These are phyloP conservation scores for Platysternon megacephalum DNA, from an alignment of 2,113 vertebrate genomes.

Conservation along the genomic window DNA sequence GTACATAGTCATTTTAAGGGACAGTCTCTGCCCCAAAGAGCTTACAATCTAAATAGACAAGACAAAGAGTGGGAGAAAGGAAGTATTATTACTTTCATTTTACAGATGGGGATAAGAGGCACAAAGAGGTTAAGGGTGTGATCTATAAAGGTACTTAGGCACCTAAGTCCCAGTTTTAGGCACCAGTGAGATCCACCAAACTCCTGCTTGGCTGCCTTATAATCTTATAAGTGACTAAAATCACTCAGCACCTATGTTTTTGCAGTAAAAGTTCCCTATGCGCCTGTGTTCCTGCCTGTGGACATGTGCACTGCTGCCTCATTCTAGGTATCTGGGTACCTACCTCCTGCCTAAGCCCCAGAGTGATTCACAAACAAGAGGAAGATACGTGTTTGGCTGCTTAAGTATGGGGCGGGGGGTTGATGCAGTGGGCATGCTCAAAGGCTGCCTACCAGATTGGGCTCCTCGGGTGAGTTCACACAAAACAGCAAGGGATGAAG, in stretches of 20 bases:
- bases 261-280: not conserved
- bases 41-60: conserved; percentile 20
- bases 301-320: not conserved
- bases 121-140: not conserved
- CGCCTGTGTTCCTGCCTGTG: not conserved
- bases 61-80: not conserved
- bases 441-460: not conserved
- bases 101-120: not conserved
- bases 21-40: not conserved
- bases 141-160: not conserved
- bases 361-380: not conserved
- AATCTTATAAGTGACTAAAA: not conserved
- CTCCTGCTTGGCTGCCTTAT: not conserved
- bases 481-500: not conserved
- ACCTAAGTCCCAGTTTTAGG: not conserved
- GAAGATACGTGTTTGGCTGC: not conserved
- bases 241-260: not conserved
- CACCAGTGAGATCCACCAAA: not conserved
- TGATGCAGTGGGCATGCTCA: not conserved
- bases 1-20: conserved; percentile 21
- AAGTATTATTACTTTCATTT: not conserved
- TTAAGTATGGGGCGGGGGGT: not conserved
- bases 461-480: not conserved
- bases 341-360: not conserved
- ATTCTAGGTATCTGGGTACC: not conserved